Evolutionary conservation across 2,797 vertebrate genomes (phyloP).

Genomic region (Melopsittacus undulatus): DNA sequence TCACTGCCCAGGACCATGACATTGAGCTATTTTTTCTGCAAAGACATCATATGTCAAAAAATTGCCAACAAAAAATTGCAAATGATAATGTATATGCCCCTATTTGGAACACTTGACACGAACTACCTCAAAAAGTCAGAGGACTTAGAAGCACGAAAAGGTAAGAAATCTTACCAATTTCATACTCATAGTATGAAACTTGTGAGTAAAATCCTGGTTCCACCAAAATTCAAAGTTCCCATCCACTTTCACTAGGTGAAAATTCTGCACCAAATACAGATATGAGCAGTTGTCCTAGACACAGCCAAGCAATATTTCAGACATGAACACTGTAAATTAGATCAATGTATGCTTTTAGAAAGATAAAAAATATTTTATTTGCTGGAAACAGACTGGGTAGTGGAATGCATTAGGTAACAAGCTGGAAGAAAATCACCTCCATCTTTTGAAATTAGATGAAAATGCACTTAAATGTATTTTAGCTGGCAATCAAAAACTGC

Average conservation of each 20-base stretch:
- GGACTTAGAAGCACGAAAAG: background rate
- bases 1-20: background rate
- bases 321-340: background rate
- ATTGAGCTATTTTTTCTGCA: background rate
- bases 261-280: background rate
- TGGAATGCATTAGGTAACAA: background rate
- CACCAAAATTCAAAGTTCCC: background rate
- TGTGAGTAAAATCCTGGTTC: background rate
- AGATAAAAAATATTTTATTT: background rate
- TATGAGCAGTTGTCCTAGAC: background rate
- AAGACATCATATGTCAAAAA: background rate
- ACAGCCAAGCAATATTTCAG: background rate
- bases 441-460: slow-evolving; percentile 11
- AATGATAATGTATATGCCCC: background rate
- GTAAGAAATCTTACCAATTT: background rate
- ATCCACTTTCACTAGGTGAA: background rate
- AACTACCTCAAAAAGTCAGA: background rate
- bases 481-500: background rate
- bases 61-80: background rate
- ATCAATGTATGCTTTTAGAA: background rate
- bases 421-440: background rate
- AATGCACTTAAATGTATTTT: background rate
- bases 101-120: background rate
- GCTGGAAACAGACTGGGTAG: background rate
- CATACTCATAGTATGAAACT: background rate